Evolutionary conservation across 2,888 invertebrate genomes (phyloP), one percentile per base, ranked within the genome.

Genomic region (Sphaeridia pumilis): DNA sequence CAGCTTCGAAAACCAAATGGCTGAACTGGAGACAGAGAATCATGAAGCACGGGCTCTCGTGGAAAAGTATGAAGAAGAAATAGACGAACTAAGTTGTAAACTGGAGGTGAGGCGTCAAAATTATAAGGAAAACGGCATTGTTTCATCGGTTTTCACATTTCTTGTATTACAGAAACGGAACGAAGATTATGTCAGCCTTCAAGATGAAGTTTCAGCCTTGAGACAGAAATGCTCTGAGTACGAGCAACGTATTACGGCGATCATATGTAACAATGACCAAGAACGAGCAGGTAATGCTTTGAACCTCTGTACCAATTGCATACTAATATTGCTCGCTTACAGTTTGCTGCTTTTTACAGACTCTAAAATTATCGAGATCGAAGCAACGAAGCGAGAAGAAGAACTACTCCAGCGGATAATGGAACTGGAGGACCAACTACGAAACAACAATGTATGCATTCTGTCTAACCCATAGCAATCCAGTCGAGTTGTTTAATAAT

Each of bases 21-120:
- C 76, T 1, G 82, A 83, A 65, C 71, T 84, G 14, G 84, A 84
- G 69, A 77, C 79, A 17, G 84, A 85, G 69, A 79, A 77, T 61
- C 78, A 80, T 31, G 38, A 52, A 34, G 20, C 43, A 12, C 28
- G 46, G 41, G 3, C 31, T 21, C 20, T 31, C 14, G 28, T 31
- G 10, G 50, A 50, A 22, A 55, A 45, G 26, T 45, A 46, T 46
- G 35, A 56, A 41, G 26, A 46, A 7, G 34, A 46, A 14, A 35
- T 36, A 4, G 41, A 51, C 21, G 42, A 34, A n/a, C 45, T 34
- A 26, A 42, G 26, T 36, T 20, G 17, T 2, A 51, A 51, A 43
- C 35, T 47, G 20, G 43, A 47, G 21, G 26, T 24, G 22, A 21
- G 20, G 27, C 26, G 25, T 21, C 17, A 42, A 21, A 42, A 3